Evolutionary conservation across 2,888 invertebrate genomes (phyloP).

Genomic region (Cheilosia urbana): DNA sequence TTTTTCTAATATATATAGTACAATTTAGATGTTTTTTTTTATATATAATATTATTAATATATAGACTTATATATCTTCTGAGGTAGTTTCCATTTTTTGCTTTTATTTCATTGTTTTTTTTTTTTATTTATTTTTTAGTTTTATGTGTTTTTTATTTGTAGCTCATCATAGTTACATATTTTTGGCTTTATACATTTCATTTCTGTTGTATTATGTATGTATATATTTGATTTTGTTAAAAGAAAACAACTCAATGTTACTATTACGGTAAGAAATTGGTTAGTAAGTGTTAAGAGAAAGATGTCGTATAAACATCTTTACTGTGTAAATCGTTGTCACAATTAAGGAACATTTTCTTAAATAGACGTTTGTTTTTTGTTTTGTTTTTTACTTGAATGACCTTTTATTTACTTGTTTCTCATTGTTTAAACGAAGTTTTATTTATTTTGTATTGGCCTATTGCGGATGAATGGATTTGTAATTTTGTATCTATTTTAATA

Average conservation of each 20-base stretch:
- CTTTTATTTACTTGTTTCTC: conserved; percentile 34
- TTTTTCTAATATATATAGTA: conserved; percentile 74
- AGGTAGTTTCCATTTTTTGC: conserved; percentile 74
- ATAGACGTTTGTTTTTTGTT: conserved; percentile 42
- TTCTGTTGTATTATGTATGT: conserved; percentile 62
- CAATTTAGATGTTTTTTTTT: conserved; percentile 64
- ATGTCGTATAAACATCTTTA: conserved; percentile 74
- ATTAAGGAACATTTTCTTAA: conserved; percentile 73
- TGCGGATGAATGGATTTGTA: conserved; percentile 45
- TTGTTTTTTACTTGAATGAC: conserved; percentile 38
- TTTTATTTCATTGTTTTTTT: conserved; percentile 73
- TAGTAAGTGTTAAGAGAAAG: conserved; percentile 61
- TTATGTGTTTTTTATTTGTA: conserved; percentile 53
- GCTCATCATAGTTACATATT: conserved; percentile 69
- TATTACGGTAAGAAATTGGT: conserved; percentile 71
- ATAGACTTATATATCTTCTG: conserved; percentile 70
- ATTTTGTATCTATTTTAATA: conserved; percentile 40
- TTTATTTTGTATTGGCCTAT: conserved; percentile 49
- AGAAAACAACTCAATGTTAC: conserved; percentile 56
- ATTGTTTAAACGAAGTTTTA: conserved; percentile 21
- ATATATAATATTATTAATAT: conserved; percentile 66
- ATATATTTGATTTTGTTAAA: conserved; percentile 48
- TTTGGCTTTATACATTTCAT: conserved; percentile 73
- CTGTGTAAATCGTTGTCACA: conserved; percentile 74
- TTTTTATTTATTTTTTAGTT: conserved; percentile 58